Percentiles rank a stretch among this genome's conserved stretches.
phyloP scores from a whole-genome alignment of 1,140 invertebrate genomes.

The Atta colombica region DNA sequence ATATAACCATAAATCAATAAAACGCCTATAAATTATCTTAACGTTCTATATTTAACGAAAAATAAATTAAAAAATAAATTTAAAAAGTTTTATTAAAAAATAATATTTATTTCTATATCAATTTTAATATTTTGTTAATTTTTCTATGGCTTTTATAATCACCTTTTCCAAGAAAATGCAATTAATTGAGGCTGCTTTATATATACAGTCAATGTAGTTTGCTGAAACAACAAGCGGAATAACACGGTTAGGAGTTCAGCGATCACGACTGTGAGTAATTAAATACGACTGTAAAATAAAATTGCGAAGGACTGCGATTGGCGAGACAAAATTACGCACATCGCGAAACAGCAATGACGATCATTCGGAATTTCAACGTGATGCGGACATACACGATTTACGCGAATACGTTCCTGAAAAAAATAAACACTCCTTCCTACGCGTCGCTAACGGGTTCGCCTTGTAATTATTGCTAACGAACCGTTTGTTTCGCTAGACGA shows the following conservation, averaged over 20 bases:
- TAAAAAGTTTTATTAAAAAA: too few species aligned
- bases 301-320: background rate
- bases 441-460: constrained; percentile 68
- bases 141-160: too few species aligned
- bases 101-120: too few species aligned
- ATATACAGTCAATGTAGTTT: background rate
- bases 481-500: constrained; percentile 73
- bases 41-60: too few species aligned
- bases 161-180: too few species aligned
- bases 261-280: constrained; percentile 47
- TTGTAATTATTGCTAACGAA: constrained; percentile 76
- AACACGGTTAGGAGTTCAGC: constrained; percentile 43
- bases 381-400: background rate
- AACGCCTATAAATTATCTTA: too few species aligned
- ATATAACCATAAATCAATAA: too few species aligned
- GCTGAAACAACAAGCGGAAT: constrained; percentile 43
- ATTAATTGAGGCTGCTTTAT: too few species aligned
- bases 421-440: constrained; percentile 53
- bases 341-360: constrained; percentile 5
- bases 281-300: constrained; percentile 23
- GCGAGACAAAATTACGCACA: constrained; percentile 22
- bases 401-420: constrained; percentile 7
- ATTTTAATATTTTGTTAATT: too few species aligned
- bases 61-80: too few species aligned
- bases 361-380: background rate